A percentile compares a stretch with the other conserved stretches of the same genome.
Conservation (phyloP, 2,113 vertebrate species). For the Uria aalge region DNA sequence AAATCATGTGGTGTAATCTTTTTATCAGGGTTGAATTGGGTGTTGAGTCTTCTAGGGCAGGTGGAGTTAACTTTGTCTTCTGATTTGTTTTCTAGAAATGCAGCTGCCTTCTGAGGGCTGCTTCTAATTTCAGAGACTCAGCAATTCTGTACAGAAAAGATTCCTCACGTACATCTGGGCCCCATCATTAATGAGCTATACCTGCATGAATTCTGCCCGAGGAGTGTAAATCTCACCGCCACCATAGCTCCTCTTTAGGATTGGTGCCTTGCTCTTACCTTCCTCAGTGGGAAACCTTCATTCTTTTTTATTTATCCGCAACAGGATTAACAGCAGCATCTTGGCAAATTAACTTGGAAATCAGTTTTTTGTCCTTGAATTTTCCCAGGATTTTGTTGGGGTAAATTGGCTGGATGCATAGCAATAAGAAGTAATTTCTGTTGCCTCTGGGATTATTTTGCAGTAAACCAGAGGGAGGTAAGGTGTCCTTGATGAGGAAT, state of each 20-base stretch:
- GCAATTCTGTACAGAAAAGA: not conserved
- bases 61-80: not conserved
- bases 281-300: not conserved
- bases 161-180: not conserved
- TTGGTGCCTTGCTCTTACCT: not conserved
- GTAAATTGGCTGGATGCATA: not conserved
- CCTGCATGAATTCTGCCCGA: not conserved
- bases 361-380: fast-evolving
- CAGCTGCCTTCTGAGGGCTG: not conserved
- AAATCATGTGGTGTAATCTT: not conserved
- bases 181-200: not conserved
- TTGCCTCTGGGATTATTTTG: not conserved
- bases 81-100: not conserved
- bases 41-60: not conserved
- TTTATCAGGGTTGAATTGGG: not conserved
- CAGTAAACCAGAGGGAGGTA: not conserved
- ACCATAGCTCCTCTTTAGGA: not conserved
- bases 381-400: not conserved
- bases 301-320: not conserved
- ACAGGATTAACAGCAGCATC: not conserved
- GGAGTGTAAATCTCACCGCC: not conserved
- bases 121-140: not conserved
- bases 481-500: not conserved
- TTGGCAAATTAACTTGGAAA: not conserved
- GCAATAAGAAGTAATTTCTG: not conserved